Evolutionary conservation across 2,113 vertebrate genomes (phyloP).

Genomic region (Periophthalmodon schlosseri): DNA sequence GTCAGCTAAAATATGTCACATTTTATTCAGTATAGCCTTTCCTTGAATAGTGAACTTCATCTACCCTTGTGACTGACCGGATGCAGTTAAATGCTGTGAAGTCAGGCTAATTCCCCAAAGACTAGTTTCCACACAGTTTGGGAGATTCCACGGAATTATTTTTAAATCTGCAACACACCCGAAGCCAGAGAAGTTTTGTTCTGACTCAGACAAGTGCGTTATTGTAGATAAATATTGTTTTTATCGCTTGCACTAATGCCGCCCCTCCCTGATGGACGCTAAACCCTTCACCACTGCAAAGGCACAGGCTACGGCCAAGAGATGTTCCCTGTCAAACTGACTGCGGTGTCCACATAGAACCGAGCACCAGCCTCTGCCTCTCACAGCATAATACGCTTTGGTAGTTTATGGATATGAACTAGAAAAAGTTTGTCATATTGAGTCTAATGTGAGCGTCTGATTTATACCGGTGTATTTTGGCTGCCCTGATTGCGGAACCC

Average conservation of each 20-base stretch:
- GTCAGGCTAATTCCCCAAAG: constrained; percentile 24
- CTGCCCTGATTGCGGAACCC: neutral
- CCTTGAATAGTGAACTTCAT: neutral
- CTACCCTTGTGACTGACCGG: neutral
- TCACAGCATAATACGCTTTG: constrained; percentile 7
- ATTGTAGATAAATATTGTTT: neutral
- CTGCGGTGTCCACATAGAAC: constrained; percentile 17
- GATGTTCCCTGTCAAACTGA: constrained; percentile 11
- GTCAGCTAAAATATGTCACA: constrained; percentile 10
- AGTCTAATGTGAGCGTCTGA: neutral
- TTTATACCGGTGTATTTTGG: neutral
- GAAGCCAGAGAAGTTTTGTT: constrained; percentile 6
- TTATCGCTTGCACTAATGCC: neutral
- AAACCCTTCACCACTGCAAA: neutral
- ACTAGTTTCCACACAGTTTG: constrained; percentile 9
- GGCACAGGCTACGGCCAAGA: constrained; percentile 3
- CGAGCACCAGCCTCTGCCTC: constrained; percentile 21
- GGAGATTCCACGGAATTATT: constrained; percentile 18
- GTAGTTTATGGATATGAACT: neutral
- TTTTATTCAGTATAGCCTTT: neutral
- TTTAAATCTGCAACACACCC: constrained; percentile 7
- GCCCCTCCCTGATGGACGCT: constrained; percentile 1
- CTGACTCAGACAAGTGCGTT: neutral
- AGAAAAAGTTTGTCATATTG: neutral
- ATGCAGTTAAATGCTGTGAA: constrained; percentile 31